Evolutionary conservation across 2,113 vertebrate species (phyloP).

Genomic region (Istiophorus platypterus): DNA sequence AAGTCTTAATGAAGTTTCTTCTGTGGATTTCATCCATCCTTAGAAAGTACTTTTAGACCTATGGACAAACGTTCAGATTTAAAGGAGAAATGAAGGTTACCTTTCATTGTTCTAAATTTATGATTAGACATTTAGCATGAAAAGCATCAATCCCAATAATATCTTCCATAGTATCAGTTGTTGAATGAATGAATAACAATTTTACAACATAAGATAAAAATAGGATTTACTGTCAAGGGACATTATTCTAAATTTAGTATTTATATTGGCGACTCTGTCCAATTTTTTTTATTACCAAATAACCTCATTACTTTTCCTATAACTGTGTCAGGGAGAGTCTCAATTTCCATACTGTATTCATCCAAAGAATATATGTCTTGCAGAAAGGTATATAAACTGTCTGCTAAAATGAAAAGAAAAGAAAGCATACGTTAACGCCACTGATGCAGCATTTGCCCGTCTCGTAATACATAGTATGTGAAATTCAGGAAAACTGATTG

Average conservation of each 20-base stretch:
- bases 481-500: constrained; percentile 85
- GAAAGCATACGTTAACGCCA: constrained; percentile 32
- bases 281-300: constrained; percentile 52
- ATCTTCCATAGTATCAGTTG: constrained; percentile 16
- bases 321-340: constrained; percentile 37
- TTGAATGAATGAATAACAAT: constrained; percentile 6
- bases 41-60: constrained; percentile 59
- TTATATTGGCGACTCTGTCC: constrained; percentile 31
- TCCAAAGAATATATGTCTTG: background rate
- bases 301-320: constrained; percentile 56
- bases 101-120: constrained; percentile 65
- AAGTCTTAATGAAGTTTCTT: constrained; percentile 56
- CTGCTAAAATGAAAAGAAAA: constrained; percentile 7
- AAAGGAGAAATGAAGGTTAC: constrained; percentile 38
- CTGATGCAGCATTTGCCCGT: constrained; percentile 63
- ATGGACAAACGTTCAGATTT: constrained; percentile 67
- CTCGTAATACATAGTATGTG: constrained; percentile 63
- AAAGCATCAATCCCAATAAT: constrained; percentile 40
- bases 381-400: constrained; percentile 36
- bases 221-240: background rate
- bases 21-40: constrained; percentile 48
- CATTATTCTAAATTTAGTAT: constrained; percentile 38
- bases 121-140: constrained; percentile 60
- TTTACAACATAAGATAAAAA: constrained; percentile 4
- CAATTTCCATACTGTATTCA: constrained; percentile 31